Percentiles rank a stretch among this genome's conserved stretches.
These are phyloP conservation scores for Chamaetylas fuelleborni DNA, from an alignment of 2,113 vertebrate species.

Conservation along the genomic window DNA sequence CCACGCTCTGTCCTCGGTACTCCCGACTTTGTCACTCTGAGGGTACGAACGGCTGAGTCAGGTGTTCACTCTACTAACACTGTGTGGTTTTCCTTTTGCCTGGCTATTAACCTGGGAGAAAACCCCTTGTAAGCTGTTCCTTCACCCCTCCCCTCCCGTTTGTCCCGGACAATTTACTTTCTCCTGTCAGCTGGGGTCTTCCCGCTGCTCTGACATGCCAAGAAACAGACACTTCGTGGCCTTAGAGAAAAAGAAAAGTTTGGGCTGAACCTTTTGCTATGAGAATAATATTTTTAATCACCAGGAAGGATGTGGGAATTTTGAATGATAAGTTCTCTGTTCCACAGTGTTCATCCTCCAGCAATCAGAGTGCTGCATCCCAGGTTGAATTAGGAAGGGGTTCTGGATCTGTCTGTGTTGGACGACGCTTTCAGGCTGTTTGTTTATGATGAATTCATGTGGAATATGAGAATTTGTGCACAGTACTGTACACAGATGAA, in stretches of 20 bases:
- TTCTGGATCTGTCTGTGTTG: neutral
- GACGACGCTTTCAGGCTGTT: neutral
- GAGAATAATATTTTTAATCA: neutral
- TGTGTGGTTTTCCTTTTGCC: constrained; percentile 52
- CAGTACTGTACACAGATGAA: neutral
- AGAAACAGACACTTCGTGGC: neutral
- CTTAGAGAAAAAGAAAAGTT: neutral
- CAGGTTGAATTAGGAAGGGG: neutral
- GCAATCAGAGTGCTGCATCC: neutral
- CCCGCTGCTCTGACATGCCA: neutral
- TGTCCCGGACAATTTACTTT: neutral
- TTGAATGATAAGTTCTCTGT: neutral
- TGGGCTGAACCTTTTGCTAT: neutral
- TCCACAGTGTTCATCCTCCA: neutral
- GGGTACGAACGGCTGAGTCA: constrained; percentile 78
- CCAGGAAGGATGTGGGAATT: neutral
- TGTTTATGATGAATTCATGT: neutral
- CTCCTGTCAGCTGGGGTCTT: neutral
- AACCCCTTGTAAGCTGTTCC: neutral
- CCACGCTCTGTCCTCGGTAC: constrained; percentile 77
- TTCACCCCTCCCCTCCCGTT: neutral
- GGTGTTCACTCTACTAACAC: constrained; percentile 70
- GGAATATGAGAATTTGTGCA: neutral
- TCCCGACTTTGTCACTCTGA: constrained; percentile 77
- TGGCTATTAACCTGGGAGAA: constrained; percentile 59